Evolutionary conservation across 2,888 invertebrate species (phyloP).

Genomic region (Deilephila elpenor): DNA sequence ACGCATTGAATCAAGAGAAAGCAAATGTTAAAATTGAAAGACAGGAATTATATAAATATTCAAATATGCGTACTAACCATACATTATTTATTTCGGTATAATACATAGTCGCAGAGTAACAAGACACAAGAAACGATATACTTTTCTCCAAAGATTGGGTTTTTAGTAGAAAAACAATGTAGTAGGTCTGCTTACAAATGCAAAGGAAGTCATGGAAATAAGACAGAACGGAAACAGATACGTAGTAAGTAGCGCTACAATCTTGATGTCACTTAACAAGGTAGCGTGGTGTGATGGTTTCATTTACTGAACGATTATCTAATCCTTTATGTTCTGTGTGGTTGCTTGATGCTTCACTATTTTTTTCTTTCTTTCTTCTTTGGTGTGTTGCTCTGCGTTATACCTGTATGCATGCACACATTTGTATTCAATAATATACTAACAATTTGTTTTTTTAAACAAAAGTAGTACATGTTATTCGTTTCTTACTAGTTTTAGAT

Average conservation of each 20-base stretch:
- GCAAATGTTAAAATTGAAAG: slow-evolving; percentile 61
- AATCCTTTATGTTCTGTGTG: slow-evolving; percentile 54
- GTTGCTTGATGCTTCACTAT: slow-evolving; percentile 66
- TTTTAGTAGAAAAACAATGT: slow-evolving; percentile 63
- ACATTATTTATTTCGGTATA: slow-evolving; percentile 74
- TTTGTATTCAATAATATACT: slow-evolving; percentile 55
- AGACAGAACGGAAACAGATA: slow-evolving; percentile 54
- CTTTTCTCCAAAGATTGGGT: slow-evolving; percentile 79
- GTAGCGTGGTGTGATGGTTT: slow-evolving; percentile 80
- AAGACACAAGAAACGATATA: slow-evolving; percentile 66
- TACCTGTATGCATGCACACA: slow-evolving; percentile 58
- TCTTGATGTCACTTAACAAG: slow-evolving; percentile 73
- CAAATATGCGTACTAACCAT: slow-evolving; percentile 68
- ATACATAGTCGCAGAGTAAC: slow-evolving; percentile 72
- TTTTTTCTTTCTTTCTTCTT: slow-evolving; percentile 57
- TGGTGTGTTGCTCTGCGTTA: slow-evolving; percentile 77
- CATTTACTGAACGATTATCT: slow-evolving; percentile 53
- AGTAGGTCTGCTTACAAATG: slow-evolving; percentile 63
- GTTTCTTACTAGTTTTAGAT: slow-evolving; percentile 21
- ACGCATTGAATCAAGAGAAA: neutral
- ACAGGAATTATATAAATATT: slow-evolving; percentile 50
- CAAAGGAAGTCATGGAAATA: slow-evolving; percentile 60
- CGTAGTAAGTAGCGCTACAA: slow-evolving; percentile 70
- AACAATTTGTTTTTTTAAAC: slow-evolving; percentile 43
- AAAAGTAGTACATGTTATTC: slow-evolving; percentile 32